Conservation (phyloP, 2,797 vertebrate genomes). For the Clarias platycephalus region DNA sequence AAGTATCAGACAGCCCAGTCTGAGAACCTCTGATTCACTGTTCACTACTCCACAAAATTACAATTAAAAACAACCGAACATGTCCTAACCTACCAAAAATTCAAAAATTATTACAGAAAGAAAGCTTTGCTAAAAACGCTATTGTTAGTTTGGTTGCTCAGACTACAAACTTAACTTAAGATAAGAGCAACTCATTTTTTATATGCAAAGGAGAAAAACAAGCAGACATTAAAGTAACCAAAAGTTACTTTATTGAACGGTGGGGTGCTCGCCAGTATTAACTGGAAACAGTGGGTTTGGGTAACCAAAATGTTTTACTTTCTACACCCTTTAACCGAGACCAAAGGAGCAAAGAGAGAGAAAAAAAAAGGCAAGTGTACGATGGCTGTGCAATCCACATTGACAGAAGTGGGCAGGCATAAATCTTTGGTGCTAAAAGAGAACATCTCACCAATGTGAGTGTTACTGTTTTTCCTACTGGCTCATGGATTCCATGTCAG, state of each 20-base stretch:
- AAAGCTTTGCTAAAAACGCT: neutral
- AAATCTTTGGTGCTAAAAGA: neutral
- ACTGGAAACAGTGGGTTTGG: too few relatives aligned
- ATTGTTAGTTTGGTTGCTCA: neutral
- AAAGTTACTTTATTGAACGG: neutral
- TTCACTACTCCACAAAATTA: neutral
- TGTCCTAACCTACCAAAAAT: neutral
- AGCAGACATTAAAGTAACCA: neutral
- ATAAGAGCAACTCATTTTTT: neutral
- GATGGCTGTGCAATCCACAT: neutral
- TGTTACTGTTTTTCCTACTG: neutral
- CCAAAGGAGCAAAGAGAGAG: neutral
- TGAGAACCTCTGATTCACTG: neutral
- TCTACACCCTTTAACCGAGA: neutral
- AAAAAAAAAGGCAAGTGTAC: neutral
- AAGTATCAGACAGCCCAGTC: neutral
- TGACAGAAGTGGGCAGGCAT: neutral
- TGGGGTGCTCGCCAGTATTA: too few relatives aligned
- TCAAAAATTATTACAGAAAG: neutral
- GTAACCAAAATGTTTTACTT: neutral
- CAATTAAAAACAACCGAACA: neutral
- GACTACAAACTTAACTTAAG: neutral
- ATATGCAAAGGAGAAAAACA: neutral
- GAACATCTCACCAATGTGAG: neutral
- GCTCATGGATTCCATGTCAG: neutral